Percentiles rank a stretch among this genome's conserved stretches.
Evolutionary conservation across 2,888 invertebrate genomes (phyloP).

Genomic region (Teleogryllus oceanicus): DNA sequence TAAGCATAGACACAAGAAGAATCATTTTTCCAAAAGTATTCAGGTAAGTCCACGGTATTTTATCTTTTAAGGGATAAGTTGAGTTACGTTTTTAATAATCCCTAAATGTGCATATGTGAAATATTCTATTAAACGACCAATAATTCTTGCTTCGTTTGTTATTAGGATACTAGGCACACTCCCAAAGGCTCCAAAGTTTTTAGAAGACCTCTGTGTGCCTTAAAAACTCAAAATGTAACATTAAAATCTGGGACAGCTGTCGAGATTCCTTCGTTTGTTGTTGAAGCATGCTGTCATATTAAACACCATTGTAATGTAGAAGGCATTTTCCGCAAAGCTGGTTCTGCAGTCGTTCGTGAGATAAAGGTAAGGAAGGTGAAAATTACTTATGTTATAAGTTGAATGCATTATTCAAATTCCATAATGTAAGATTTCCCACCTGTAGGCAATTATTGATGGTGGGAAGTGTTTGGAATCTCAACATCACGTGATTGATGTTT

Average conservation of each 20-base stretch:
- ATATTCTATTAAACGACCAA: no score
- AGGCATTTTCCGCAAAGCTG: constrained; percentile 85
- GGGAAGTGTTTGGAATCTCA: constrained; percentile 40
- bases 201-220: constrained; percentile 52
- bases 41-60: constrained; percentile 28
- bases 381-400: no score
- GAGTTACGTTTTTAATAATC: neutral
- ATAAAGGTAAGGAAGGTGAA: constrained; percentile 58
- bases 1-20: constrained; percentile 65
- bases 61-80: neutral
- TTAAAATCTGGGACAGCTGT: constrained; percentile 67
- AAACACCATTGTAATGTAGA: constrained; percentile 68
- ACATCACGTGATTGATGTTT: constrained; percentile 79
- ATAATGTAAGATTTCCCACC: neutral
- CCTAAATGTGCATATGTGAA: no score
- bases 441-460: constrained; percentile 31
- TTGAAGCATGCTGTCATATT: constrained; percentile 67
- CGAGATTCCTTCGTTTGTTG: constrained; percentile 68
- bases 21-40: constrained; percentile 54
- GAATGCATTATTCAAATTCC: no score
- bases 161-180: constrained; percentile 35
- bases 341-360: constrained; percentile 77
- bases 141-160: neutral
- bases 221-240: constrained; percentile 56
- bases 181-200: constrained; percentile 51